phyloP scores from a whole-genome alignment of 2,797 vertebrate species.

The Platyrinchus mystaceus region DNA sequence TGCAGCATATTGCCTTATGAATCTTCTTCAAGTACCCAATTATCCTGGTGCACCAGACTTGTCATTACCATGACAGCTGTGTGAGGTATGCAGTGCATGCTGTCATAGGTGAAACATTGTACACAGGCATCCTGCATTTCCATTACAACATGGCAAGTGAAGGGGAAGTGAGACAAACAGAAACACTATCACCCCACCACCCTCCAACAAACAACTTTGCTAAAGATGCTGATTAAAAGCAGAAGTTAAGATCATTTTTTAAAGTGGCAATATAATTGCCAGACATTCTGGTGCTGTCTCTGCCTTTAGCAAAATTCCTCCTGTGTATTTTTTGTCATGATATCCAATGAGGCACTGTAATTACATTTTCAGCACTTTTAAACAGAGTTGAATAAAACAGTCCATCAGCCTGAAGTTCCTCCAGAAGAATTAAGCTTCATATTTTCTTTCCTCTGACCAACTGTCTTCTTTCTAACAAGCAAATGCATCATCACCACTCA shows the following conservation, averaged over 20 bases:
- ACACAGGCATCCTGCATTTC: conserved; percentile 51
- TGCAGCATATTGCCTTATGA: conserved; percentile 74
- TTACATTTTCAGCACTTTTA: conserved; percentile 23
- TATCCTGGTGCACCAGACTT: conserved; percentile 68
- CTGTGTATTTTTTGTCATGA: not conserved
- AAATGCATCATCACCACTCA: not conserved
- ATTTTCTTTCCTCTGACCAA: not conserved
- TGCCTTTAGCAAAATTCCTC: not conserved
- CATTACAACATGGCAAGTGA: conserved; percentile 51
- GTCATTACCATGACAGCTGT: conserved; percentile 76
- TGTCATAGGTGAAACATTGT: conserved; percentile 75
- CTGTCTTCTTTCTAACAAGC: not conserved
- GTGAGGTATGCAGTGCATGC: conserved; percentile 22
- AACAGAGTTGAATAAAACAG: conserved; percentile 52
- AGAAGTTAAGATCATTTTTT: conserved; percentile 40
- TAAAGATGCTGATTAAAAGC: conserved; percentile 55
- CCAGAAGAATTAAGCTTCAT: conserved; percentile 28
- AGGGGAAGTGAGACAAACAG: not conserved
- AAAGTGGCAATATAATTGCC: conserved; percentile 1
- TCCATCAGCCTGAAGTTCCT: conserved; percentile 13
- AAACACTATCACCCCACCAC: not conserved
- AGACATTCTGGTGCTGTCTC: not conserved
- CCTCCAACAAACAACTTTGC: not conserved
- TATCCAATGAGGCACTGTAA: not conserved
- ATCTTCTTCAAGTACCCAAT: conserved; percentile 82